Conservation (phyloP, 2,113 vertebrate genomes). For the Pardalotus punctatus region DNA sequence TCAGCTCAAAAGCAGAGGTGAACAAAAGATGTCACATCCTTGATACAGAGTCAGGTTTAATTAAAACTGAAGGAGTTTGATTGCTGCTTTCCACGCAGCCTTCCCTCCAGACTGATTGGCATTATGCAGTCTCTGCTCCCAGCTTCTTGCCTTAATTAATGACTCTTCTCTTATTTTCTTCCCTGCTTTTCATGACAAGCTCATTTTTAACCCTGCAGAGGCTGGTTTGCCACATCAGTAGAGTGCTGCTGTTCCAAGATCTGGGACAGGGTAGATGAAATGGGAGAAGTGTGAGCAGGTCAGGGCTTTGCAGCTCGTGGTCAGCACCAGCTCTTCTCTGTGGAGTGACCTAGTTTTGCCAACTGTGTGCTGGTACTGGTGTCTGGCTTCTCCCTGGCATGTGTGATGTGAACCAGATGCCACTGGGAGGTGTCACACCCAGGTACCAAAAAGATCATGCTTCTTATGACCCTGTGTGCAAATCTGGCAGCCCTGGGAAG, state of each 20-base stretch:
- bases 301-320: rapidly evolving
- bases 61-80: not conserved
- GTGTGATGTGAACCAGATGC: not conserved
- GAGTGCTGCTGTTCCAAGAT: rapidly evolving
- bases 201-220: not conserved
- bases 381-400: not conserved
- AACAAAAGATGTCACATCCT: not conserved
- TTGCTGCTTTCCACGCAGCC: not conserved
- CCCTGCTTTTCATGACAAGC: not conserved
- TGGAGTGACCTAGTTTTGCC: not conserved
- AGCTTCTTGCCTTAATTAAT: conserved; percentile 11
- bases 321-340: not conserved
- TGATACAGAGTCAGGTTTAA: not conserved
- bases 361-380: not conserved
- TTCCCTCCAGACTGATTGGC: not conserved
- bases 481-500: not conserved
- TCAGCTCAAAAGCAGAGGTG: not conserved
- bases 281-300: not conserved
- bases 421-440: not conserved
- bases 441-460: not conserved
- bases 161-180: not conserved
- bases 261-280: not conserved
- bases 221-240: not conserved
- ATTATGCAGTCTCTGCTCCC: not conserved
- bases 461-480: not conserved